A percentile compares a stretch with the other conserved stretches of the same genome.
Conservation (phyloP, 2,113 vertebrate species). For the Monopterus albus region DNA sequence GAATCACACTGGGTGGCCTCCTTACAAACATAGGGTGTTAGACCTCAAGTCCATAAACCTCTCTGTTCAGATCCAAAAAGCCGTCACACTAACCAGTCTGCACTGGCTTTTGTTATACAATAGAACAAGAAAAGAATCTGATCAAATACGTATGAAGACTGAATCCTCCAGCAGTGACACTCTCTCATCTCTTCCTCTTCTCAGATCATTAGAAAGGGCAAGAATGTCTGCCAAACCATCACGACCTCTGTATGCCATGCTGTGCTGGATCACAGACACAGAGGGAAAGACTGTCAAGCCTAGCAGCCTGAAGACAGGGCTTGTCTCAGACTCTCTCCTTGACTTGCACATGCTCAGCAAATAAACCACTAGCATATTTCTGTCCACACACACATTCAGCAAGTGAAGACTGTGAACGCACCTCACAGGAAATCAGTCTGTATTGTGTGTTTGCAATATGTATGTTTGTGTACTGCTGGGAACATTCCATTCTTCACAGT, state of each 20-base stretch:
- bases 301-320: conserved; percentile 1
- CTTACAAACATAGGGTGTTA: not conserved
- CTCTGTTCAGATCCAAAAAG: not conserved
- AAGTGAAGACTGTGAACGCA: not conserved
- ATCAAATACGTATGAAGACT: conserved; percentile 2
- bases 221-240: not conserved
- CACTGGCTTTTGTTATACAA: too few relatives aligned
- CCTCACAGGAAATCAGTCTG: not conserved
- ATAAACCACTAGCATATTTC: conserved; percentile 21
- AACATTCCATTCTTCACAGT: not conserved
- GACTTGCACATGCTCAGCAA: not conserved
- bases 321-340: not conserved
- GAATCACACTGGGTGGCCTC: not conserved
- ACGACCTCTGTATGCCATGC: conserved; percentile 27
- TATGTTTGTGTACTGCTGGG: not conserved
- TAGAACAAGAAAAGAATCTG: not conserved
- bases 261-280: conserved; percentile 31
- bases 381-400: not conserved
- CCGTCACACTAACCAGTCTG: not conserved
- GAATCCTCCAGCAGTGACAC: not conserved
- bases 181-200: conserved; percentile 1
- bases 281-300: too few relatives aligned
- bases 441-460: not conserved
- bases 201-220: conserved; percentile 31
- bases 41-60: not conserved